Evolutionary conservation across 2,888 invertebrate species (phyloP).

Genomic region (Lomographa bimaculata): DNA sequence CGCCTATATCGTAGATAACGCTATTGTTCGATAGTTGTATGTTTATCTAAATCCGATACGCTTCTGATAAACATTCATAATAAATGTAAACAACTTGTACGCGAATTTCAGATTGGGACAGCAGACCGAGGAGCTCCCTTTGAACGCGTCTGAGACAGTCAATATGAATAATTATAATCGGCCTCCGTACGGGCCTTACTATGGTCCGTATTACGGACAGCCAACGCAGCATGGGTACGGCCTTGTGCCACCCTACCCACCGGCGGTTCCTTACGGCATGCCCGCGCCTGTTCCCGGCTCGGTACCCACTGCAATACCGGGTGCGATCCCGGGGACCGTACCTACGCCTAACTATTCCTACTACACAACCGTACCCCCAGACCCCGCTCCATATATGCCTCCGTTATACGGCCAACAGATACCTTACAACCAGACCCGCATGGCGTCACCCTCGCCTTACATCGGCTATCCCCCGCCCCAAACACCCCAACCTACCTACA

Average conservation of each 20-base stretch:
- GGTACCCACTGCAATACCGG: too few species aligned
- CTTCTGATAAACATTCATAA: conserved; percentile 25
- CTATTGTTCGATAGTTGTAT: conserved; percentile 12
- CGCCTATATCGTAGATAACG: conserved; percentile 18
- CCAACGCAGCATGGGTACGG: conserved; percentile 52
- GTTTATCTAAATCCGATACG: conserved; percentile 9
- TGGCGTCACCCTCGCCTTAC: conserved; percentile 65
- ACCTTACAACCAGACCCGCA: conserved; percentile 68
- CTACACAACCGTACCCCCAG: conserved; percentile 47
- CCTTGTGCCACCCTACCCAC: conserved; percentile 58
- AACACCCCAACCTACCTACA: conserved; percentile 46
- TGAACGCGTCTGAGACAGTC: conserved; percentile 50
- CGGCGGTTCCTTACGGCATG: conserved; percentile 62
- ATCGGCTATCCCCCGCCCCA: conserved; percentile 48
- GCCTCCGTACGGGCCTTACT: conserved; percentile 55
- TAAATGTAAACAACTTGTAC: conserved; percentile 15
- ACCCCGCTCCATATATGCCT: conserved; percentile 46
- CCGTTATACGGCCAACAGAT: conserved; percentile 51
- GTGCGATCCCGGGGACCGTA: conserved; percentile 11
- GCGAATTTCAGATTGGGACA: conserved; percentile 64
- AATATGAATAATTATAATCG: conserved; percentile 73
- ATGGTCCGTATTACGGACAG: conserved; percentile 46
- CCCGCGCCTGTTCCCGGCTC: conserved; percentile 33
- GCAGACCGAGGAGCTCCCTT: conserved; percentile 67
- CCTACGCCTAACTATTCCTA: conserved; percentile 51